Base-by-base conservation (phyloP, 2,888 invertebrate genomes). In the Drosophila anomelani region DNA sequence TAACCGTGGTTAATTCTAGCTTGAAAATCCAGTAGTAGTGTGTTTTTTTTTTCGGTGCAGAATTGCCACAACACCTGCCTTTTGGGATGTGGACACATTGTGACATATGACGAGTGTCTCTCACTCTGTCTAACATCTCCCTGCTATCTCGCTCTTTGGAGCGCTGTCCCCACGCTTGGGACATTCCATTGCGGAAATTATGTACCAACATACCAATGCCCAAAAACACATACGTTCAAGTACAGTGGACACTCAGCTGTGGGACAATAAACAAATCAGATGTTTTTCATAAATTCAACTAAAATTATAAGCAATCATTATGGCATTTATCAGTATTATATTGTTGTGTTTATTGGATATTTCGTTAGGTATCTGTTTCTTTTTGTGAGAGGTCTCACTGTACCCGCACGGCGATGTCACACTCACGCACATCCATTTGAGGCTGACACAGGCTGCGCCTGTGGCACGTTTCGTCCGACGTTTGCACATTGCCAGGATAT, bases 401-500 rank as follows among this genome's bases (percentile, higher is more conserved):
- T 70, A 36, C 20, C 36, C 20, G 15, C 51, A 66, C 36, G 23
- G 41, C 20, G 51, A 51, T 66, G 67, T 66, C 64, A 76, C 60
- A 64, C 79, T 61, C 56, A 63, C 49, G 59, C 79, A 62, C 38
- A 61, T 64, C 55, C 70, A 68, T 71, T 67, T 63, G 36, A 68
- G 47, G 23, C 51, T 53, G 69, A 46, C 71, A 70, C 68, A 20
- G 20, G 20, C 67, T 68, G 63, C 39, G 63, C 74, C 74, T 63
- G 73, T 58, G 75, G 77, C 58, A 72, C 60, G 76, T 85, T 83
- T 76, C 74, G 76, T 70, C 77, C 86, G 77, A 78, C 85, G 84
- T 85, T 84, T 84, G 84, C 88, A 80, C 84, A 84, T 88, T 88
- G 83, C 77, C 80, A 85, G 88, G 85, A 85, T 88, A 83, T 83